A percentile compares a stretch with the other conserved stretches of the same genome.
Conservation (phyloP, 2,888 invertebrate genomes). For the Agrotis puta region DNA sequence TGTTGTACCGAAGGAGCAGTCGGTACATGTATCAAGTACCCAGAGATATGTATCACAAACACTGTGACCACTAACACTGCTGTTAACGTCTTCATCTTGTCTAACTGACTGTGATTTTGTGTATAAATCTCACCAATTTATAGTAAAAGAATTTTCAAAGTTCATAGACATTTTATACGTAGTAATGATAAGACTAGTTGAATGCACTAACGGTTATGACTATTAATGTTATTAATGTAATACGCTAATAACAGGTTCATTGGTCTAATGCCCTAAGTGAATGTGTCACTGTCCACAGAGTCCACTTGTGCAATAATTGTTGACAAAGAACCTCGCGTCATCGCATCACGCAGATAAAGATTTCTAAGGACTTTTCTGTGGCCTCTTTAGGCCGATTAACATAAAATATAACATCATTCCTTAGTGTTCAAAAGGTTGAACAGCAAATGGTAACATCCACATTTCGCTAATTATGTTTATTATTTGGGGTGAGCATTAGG, state of each 20-base stretch:
- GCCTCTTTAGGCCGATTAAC: too few relatives aligned
- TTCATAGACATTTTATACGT: constrained; percentile 73
- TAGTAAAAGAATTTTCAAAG: constrained; percentile 67
- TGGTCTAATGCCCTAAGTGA: constrained; percentile 41
- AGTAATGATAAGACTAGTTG: constrained; percentile 77
- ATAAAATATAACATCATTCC: too few relatives aligned
- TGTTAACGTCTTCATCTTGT: constrained; percentile 81
- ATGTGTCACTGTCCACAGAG: constrained; percentile 26
- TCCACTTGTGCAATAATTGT: constrained; percentile 21
- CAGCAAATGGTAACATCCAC: too few relatives aligned
- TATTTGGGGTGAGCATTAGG: too few relatives aligned
- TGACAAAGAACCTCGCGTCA: neutral
- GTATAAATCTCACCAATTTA: constrained; percentile 66
- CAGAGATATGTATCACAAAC: constrained; percentile 67
- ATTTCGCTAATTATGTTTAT: too few relatives aligned
- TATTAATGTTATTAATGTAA: constrained; percentile 50
- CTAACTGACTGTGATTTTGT: constrained; percentile 63
- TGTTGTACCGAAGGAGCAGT: constrained; percentile 61
- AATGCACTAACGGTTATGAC: constrained; percentile 73
- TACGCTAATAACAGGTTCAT: constrained; percentile 51
- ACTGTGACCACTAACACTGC: constrained; percentile 65
- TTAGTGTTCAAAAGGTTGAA: too few relatives aligned
- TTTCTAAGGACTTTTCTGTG: neutral
- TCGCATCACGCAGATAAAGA: neutral
- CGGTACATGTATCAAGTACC: constrained; percentile 83